A percentile compares a stretch with the other conserved stretches of the same genome.
phyloP scores from a whole-genome alignment of 1,140 invertebrate genomes.

The Drosophila kurseongensis region DNA sequence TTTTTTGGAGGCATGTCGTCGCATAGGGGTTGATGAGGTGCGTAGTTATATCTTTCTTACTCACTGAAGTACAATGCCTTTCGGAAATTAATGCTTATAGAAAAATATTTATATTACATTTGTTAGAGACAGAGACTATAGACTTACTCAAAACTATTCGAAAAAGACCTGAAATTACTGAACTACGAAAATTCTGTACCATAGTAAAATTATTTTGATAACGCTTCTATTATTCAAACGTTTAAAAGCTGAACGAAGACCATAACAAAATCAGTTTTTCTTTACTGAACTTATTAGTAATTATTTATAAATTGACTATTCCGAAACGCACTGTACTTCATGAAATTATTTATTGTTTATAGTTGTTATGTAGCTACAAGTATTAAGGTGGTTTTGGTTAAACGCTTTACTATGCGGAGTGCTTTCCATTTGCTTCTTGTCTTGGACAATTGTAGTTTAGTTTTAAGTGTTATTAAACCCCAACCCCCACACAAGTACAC shows the following conservation, averaged over 20 bases:
- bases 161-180: too few species aligned
- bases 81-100: neutral
- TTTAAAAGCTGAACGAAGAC: neutral
- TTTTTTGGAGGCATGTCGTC: slow-evolving; percentile 96
- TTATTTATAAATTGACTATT: neutral
- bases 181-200: too few species aligned
- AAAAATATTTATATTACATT: too few species aligned
- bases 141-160: too few species aligned
- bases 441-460: slow-evolving; percentile 31
- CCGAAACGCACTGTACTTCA: slow-evolving; percentile 1
- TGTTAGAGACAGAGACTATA: too few species aligned
- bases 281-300: neutral
- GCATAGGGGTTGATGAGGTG: slow-evolving; percentile 97
- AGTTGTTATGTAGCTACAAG: slow-evolving; percentile 6
- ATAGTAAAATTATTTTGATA: too few species aligned
- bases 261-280: too few species aligned
- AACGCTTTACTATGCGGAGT: slow-evolving; percentile 26
- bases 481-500: slow-evolving; percentile 12
- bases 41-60: slow-evolving; percentile 83
- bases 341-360: neutral
- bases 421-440: slow-evolving; percentile 37
- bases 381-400: slow-evolving; percentile 18
- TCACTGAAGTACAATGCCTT: slow-evolving; percentile 8
- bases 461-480: slow-evolving; percentile 26
- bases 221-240: neutral